Evolutionary conservation across 2,113 vertebrate genomes (phyloP).

Genomic region (Amphilophus citrinellus): DNA sequence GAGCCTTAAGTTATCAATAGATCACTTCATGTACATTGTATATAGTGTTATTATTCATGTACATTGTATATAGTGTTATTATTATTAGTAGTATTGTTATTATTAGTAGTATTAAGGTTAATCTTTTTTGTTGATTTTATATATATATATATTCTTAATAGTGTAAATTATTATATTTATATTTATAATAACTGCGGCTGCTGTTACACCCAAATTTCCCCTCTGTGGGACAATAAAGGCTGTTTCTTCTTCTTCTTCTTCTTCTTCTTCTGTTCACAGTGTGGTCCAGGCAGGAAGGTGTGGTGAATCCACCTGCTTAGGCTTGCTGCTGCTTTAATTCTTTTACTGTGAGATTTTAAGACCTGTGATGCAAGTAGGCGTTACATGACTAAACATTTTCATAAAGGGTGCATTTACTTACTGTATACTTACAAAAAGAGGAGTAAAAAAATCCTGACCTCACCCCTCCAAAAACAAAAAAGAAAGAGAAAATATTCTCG

Average conservation of each 20-base stretch:
- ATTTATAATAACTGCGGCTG: no score
- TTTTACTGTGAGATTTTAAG: not conserved
- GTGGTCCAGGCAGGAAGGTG: not conserved
- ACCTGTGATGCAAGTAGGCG: rapidly evolving
- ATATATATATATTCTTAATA: no score
- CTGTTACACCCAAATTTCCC: no score
- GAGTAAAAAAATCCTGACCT: not conserved
- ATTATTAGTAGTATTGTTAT: no score
- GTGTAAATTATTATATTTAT: no score
- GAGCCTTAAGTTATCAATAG: not conserved
- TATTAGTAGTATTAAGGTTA: no score
- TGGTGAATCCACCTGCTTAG: not conserved
- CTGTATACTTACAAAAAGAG: not conserved
- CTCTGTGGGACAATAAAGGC: no score
- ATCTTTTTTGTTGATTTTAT: no score
- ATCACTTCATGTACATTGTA: no score
- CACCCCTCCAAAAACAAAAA: not conserved
- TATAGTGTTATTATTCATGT: no score
- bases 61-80: no score
- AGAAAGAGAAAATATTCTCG: not conserved
- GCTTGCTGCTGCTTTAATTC: not conserved
- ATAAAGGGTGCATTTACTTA: not conserved
- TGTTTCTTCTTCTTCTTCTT: no score
- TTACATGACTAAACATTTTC: not conserved
- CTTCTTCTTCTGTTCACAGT: not conserved